phyloP scores from a whole-genome alignment of 2,888 invertebrate genomes.

The Nematopogon swammerdamellus region DNA sequence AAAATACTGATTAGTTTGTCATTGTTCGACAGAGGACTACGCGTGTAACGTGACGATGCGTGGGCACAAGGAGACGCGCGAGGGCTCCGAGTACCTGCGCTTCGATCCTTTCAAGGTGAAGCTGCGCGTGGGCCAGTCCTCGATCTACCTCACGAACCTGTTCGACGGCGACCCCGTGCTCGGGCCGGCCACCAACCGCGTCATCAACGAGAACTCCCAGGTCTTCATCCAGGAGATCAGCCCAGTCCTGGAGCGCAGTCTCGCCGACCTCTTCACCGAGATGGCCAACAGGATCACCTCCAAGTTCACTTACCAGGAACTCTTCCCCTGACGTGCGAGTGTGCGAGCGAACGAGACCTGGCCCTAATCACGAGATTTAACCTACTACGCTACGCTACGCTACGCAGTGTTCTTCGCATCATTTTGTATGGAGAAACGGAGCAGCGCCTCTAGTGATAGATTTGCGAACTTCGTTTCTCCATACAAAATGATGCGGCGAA shows the following conservation, averaged over 20 bases:
- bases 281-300: constrained; percentile 68
- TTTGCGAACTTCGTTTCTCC: too few species aligned
- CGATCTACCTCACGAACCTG: constrained; percentile 61
- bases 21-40: constrained; percentile 67
- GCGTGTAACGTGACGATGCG: constrained; percentile 62
- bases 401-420: too few species aligned
- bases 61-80: constrained; percentile 53
- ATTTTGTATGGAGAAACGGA: too few species aligned
- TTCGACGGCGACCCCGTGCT: constrained; percentile 65
- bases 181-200: constrained; percentile 63
- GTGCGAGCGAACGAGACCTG: too few species aligned
- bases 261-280: constrained; percentile 63
- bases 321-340: constrained; percentile 51
- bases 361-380: too few species aligned
- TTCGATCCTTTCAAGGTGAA: constrained; percentile 63
- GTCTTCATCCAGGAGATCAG: constrained; percentile 65
- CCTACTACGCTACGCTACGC: too few species aligned
- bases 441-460: too few species aligned
- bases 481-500: too few species aligned
- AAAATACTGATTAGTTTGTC: too few species aligned
- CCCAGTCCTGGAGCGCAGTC: constrained; percentile 61
- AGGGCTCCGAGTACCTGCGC: constrained; percentile 58
- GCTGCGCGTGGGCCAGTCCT: constrained; percentile 58
- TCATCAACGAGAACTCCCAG: constrained; percentile 65
- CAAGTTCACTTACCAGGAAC: constrained; percentile 65